A percentile compares a stretch with the other conserved stretches of the same genome.
Evolutionary conservation across 2,888 invertebrate genomes (phyloP).

Genomic region (Eilema depressum): DNA sequence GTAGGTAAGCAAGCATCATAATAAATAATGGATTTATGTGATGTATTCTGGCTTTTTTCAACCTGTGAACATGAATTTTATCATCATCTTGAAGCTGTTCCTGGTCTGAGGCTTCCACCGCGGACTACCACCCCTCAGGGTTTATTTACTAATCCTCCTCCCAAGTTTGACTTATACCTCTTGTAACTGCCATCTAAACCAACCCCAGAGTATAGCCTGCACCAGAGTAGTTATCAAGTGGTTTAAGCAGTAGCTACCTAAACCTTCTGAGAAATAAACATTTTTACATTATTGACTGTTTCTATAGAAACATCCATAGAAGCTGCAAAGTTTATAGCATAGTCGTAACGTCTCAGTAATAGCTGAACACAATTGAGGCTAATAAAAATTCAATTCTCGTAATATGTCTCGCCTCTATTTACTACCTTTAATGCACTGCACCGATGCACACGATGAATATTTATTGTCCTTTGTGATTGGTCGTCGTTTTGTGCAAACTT

Average conservation of each 20-base stretch:
- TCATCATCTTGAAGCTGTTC: too few relatives aligned
- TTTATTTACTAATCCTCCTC: too few relatives aligned
- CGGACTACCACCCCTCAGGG: too few relatives aligned
- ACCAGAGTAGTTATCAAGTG: neutral
- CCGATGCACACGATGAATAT: slow-evolving; percentile 77
- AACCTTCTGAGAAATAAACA: neutral
- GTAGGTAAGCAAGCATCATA: neutral
- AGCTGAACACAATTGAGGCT: slow-evolving; percentile 67
- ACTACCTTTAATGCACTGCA: slow-evolving; percentile 71
- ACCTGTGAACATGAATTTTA: neutral
- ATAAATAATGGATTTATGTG: neutral
- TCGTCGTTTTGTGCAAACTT: slow-evolving; percentile 58
- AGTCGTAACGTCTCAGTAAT: slow-evolving; percentile 29
- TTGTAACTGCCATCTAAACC: too few relatives aligned
- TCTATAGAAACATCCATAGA: slow-evolving; percentile 13
- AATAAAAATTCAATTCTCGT: slow-evolving; percentile 81
- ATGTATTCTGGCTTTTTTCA: neutral
- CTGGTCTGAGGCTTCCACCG: too few relatives aligned
- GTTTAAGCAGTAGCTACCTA: too few relatives aligned
- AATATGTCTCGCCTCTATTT: slow-evolving; percentile 71
- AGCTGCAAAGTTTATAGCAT: slow-evolving; percentile 35
- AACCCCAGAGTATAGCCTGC: too few relatives aligned
- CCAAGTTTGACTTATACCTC: too few relatives aligned
- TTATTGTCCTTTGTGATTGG: slow-evolving; percentile 65
- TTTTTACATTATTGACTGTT: neutral